phyloP scores from a whole-genome alignment of 2,888 invertebrate species.

The Synergus itoensis region DNA sequence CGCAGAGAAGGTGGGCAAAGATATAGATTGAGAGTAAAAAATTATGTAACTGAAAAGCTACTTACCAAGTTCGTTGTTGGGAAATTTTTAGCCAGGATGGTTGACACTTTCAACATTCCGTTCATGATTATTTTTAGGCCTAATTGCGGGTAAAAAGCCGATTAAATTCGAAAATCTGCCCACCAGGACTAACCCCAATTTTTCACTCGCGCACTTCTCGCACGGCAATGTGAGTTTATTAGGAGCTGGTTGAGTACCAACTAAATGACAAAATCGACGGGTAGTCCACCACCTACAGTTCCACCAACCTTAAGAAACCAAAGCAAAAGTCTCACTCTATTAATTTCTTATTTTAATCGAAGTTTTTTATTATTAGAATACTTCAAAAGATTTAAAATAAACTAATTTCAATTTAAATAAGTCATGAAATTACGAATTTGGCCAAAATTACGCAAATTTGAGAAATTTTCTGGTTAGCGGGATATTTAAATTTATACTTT shows the following conservation, averaged over 20 bases:
- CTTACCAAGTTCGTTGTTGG: conserved; percentile 64
- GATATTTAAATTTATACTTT: conserved; percentile 19
- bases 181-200: conserved; percentile 52
- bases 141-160: background rate
- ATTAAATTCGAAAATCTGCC: conserved; percentile 29
- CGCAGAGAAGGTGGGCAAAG: background rate
- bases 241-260: conserved; percentile 63
- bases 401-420: background rate
- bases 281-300: background rate
- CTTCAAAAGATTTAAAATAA: background rate
- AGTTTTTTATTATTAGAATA: background rate
- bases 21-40: conserved; percentile 36
- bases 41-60: conserved; percentile 63
- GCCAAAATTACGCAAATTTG: background rate
- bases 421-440: background rate
- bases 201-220: conserved; percentile 72
- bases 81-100: conserved; percentile 65
- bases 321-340: conserved; percentile 69
- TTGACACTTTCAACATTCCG: conserved; percentile 71
- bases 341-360: background rate
- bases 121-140: conserved; percentile 62
- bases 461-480: background rate
- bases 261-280: conserved; percentile 42
- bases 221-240: conserved; percentile 67
- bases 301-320: background rate